These are phyloP conservation scores for Phrynocephalus forsythii DNA, from an alignment of 2,797 vertebrate genomes.

Conservation along the genomic window DNA sequence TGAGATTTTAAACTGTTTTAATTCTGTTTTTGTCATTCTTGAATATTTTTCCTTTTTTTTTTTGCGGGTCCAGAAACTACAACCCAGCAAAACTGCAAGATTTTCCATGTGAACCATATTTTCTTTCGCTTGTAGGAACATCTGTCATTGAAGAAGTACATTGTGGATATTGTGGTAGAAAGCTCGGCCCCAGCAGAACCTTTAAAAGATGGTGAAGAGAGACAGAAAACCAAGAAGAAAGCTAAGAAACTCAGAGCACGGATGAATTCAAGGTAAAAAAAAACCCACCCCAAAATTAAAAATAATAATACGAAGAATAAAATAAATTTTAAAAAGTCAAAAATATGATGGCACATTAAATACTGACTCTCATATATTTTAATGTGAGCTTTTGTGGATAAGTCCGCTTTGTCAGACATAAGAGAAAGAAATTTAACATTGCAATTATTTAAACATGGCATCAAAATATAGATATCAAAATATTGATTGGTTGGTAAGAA, in stretches of 20 bases:
- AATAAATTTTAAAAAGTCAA: too few species aligned
- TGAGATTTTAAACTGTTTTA: too few species aligned
- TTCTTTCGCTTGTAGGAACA: conserved; percentile 86
- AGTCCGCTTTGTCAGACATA: too few species aligned
- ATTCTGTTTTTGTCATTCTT: not conserved
- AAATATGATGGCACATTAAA: too few species aligned
- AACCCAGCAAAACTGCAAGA: not conserved
- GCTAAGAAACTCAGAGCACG: conserved; percentile 95
- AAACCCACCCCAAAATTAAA: too few species aligned
- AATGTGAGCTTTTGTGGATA: too few species aligned
- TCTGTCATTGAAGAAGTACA: conserved; percentile 97
- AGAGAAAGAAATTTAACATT: too few species aligned
- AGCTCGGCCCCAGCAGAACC: conserved; percentile 84
- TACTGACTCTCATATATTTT: too few species aligned
- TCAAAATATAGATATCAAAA: too few species aligned
- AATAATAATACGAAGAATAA: too few species aligned
- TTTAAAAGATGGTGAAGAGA: conserved; percentile 90
- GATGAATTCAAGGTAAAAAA: conserved; percentile 92
- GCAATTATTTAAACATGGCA: too few species aligned
- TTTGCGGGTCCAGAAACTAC: not conserved
- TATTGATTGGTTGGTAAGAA: too few species aligned
- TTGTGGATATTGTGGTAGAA: conserved; percentile 93
- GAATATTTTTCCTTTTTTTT: not conserved
- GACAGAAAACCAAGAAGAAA: conserved; percentile 93
- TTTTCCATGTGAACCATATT: not conserved